Evolutionary conservation across 2,888 invertebrate species (phyloP).

Genomic region (Macaria notata): DNA sequence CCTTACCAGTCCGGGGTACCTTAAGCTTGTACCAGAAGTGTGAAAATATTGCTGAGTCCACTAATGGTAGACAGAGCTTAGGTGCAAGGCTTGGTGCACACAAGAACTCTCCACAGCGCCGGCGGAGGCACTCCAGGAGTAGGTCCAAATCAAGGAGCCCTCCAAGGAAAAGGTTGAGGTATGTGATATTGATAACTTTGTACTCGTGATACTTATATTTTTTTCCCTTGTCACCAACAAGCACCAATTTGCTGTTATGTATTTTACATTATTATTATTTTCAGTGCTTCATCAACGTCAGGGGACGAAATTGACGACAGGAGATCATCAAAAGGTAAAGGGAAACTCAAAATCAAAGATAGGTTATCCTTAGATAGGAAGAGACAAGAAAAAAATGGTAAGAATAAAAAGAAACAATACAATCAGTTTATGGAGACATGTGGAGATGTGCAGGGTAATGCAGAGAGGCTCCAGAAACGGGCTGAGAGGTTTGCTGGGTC

Average conservation of each 20-base stretch:
- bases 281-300: conserved; percentile 78
- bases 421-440: conserved; percentile 84
- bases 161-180: conserved; percentile 76
- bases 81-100: conserved; percentile 49
- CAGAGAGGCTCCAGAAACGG: conserved; percentile 91
- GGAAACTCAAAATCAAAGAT: conserved; percentile 80
- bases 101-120: conserved; percentile 63
- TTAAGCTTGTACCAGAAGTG: conserved; percentile 83
- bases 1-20: conserved; percentile 81
- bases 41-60: conserved; percentile 53
- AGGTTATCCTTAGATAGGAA: conserved; percentile 77
- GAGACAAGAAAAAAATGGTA: conserved; percentile 72
- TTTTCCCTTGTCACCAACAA: too few species aligned
- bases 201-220: too few species aligned
- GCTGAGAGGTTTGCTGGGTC: conserved; percentile 91
- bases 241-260: conserved; percentile 3
- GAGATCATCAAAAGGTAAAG: conserved; percentile 63
- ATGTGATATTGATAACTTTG: conserved; percentile 20
- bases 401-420: conserved; percentile 83
- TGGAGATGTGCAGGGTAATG: conserved; percentile 85
- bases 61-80: conserved; percentile 44
- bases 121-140: conserved; percentile 64
- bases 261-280: conserved; percentile 37
- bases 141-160: conserved; percentile 75
- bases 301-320: conserved; percentile 80